These are phyloP conservation scores for Metopolophium dirhodum DNA, from an alignment of 1,140 invertebrate genomes.

Conservation along the genomic window DNA sequence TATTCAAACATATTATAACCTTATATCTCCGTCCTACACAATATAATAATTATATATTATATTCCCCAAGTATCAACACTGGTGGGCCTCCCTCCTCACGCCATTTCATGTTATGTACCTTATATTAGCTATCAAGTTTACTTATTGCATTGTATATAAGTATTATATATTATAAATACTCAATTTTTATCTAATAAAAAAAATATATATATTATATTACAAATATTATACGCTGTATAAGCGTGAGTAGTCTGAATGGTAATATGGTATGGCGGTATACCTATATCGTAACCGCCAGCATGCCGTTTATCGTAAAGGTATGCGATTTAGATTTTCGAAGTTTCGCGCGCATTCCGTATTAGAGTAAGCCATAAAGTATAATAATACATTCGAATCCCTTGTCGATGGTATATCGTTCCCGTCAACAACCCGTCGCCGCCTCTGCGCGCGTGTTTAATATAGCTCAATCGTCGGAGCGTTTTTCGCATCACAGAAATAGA, in stretches of 20 bases:
- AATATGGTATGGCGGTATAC: not conserved
- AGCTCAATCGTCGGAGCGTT: not conserved
- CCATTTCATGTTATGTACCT: too few relatives aligned
- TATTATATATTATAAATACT: too few relatives aligned
- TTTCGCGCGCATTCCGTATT: not conserved
- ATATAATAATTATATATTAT: too few relatives aligned
- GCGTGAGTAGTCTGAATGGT: not conserved
- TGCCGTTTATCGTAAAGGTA: not conserved
- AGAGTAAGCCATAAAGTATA: not conserved
- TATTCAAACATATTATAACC: not conserved
- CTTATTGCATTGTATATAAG: too few relatives aligned
- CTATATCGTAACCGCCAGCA: too few relatives aligned
- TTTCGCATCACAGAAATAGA: not conserved
- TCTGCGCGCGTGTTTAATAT: not conserved
- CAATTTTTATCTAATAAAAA: too few relatives aligned
- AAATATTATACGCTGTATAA: not conserved
- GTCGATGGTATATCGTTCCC: not conserved
- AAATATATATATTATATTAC: not conserved
- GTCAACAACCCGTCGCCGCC: not conserved
- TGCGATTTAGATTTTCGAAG: not conserved
- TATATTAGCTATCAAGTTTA: too few relatives aligned
- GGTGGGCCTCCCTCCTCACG: too few relatives aligned
- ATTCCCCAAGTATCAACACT: too few relatives aligned
- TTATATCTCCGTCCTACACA: not conserved
- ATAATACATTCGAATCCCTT: constrained; percentile 7